These are phyloP conservation scores for Cataglyphis hispanica DNA, from an alignment of 1,140 invertebrate genomes.

Conservation along the genomic window DNA sequence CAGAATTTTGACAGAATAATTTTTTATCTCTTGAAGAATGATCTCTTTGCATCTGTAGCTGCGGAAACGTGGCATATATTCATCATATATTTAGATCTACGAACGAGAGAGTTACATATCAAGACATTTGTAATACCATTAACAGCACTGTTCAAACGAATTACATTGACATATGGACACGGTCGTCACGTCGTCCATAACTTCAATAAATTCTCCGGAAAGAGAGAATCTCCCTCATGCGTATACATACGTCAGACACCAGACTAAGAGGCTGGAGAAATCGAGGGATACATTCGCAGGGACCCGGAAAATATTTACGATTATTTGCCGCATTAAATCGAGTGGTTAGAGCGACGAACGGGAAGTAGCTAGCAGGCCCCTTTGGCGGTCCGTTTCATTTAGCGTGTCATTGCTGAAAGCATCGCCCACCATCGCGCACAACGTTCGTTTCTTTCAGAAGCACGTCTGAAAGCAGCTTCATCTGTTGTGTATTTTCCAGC, in stretches of 20 bases:
- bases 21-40: too few species aligned
- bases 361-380: conserved; percentile 15
- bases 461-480: conserved; percentile 75
- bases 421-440: conserved; percentile 48
- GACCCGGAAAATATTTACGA: conserved; percentile 74
- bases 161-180: conserved; percentile 59
- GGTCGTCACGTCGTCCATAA: conserved; percentile 20
- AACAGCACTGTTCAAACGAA: conserved; percentile 54
- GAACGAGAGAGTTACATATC: neutral
- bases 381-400: conserved; percentile 62
- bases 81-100: neutral
- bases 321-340: conserved; percentile 71
- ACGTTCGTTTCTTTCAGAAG: conserved; percentile 30
- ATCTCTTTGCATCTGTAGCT: too few species aligned
- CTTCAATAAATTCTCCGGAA: conserved; percentile 69
- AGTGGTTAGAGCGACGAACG: conserved; percentile 38
- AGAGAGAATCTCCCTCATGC: neutral
- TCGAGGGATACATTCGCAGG: neutral
- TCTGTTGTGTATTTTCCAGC: conserved; percentile 80
- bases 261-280: neutral
- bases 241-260: neutral
- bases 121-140: conserved; percentile 1
- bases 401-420: conserved; percentile 39
- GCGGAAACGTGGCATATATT: neutral
- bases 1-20: too few species aligned